Conservation (phyloP, 92 coral and sea anemone genomes). For the Isaurus tuberculatus region DNA sequence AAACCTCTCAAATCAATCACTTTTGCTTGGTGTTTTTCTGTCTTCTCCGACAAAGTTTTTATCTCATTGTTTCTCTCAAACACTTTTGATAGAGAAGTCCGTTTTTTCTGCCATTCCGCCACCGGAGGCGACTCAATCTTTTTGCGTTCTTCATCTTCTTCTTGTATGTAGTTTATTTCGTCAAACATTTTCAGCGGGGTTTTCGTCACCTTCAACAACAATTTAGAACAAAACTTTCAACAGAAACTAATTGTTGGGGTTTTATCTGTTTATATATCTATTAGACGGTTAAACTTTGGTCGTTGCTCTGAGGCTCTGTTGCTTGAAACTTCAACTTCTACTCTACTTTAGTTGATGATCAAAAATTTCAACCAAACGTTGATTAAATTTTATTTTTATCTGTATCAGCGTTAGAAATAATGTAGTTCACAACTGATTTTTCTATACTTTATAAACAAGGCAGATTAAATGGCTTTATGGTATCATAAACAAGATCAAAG, state of each 20-base stretch:
- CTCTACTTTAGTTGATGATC: no score
- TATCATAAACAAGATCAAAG: background rate
- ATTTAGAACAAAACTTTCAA: background rate
- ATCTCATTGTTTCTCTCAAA: background rate
- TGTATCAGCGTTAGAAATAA: no score
- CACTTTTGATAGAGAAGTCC: background rate
- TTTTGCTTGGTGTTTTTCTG: background rate
- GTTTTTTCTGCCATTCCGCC: background rate
- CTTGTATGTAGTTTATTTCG: background rate
- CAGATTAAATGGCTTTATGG: background rate
- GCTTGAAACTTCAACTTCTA: no score
- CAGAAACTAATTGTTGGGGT: no score
- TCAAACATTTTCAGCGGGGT: constrained; percentile 10
- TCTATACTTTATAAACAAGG: no score
- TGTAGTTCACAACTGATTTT: no score
- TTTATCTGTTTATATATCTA: background rate
- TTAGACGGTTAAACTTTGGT: background rate
- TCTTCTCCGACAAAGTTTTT: background rate
- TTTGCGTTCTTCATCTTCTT: background rate
- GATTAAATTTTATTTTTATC: no score
- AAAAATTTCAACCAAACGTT: no score
- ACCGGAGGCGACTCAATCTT: background rate
- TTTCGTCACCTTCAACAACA: constrained; percentile 11
- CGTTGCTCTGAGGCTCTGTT: background rate
- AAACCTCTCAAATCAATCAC: constrained; percentile 7